Evolutionary conservation across 1,140 invertebrate species (phyloP).

Genomic region (Thereuonema tuberculata): DNA sequence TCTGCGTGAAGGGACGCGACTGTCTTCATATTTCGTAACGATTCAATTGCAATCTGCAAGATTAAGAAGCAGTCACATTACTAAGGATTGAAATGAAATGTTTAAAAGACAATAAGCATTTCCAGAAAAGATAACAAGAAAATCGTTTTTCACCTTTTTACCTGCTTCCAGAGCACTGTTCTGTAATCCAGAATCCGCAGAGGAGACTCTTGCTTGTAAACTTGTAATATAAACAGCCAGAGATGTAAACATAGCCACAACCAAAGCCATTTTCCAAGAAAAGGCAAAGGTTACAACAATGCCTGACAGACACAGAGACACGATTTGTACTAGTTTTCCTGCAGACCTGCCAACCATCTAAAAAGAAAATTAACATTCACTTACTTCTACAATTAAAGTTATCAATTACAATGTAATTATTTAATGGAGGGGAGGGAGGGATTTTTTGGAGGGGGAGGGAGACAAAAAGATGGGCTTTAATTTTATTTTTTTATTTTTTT

Average conservation of each 20-base stretch:
- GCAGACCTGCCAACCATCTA: background rate
- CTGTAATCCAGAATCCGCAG: background rate
- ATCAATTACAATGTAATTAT: no score
- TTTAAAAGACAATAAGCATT: no score
- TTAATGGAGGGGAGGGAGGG: no score
- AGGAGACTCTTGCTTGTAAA: background rate
- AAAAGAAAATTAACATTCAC: no score
- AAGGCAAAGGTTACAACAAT: background rate
- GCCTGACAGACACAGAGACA: background rate
- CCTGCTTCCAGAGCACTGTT: background rate
- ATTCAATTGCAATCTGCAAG: slow-evolving; percentile 54
- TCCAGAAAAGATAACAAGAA: no score
- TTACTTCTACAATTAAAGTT: no score
- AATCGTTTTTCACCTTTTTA: background rate
- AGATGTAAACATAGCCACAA: background rate
- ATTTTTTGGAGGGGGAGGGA: no score
- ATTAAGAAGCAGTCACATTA: no score
- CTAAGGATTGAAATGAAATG: no score
- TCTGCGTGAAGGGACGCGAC: slow-evolving; percentile 50
- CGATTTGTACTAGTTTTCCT: background rate
- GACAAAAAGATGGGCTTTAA: no score
- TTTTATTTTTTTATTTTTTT: no score
- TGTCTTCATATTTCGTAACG: slow-evolving; percentile 58
- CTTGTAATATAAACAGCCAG: slow-evolving; percentile 1
- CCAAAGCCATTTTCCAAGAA: slow-evolving; percentile 4